These are phyloP conservation scores for Noturus placidus DNA, from an alignment of 2,113 vertebrate species.

Conservation along the genomic window DNA sequence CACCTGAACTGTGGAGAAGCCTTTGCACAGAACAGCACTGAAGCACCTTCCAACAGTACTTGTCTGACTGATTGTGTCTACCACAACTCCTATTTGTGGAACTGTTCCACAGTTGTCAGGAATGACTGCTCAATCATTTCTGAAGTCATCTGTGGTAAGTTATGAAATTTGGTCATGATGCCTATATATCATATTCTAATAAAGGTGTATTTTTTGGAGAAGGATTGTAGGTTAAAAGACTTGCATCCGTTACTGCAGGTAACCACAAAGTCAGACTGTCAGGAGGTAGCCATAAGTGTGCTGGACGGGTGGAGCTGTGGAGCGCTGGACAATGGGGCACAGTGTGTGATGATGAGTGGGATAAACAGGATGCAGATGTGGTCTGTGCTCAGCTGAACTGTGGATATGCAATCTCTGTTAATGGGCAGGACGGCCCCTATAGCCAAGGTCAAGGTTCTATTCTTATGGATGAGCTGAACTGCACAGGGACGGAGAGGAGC, in stretches of 20 bases:
- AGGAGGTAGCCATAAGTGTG: slow-evolving; percentile 61
- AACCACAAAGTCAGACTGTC: slow-evolving; percentile 50
- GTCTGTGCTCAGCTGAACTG: slow-evolving; percentile 71
- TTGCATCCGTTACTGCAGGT: slow-evolving; percentile 51
- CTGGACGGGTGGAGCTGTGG: slow-evolving; percentile 73
- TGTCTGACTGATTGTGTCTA: slow-evolving; percentile 62
- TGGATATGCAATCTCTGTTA: slow-evolving; percentile 64
- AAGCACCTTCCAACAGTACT: not conserved
- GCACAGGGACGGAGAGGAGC: slow-evolving; percentile 65
- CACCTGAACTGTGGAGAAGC: slow-evolving; percentile 54
- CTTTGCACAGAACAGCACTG: not conserved
- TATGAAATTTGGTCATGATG: not conserved
- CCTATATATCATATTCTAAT: not conserved
- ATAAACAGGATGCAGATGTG: slow-evolving; percentile 60
- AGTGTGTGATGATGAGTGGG: slow-evolving; percentile 73
- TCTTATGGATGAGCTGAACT: slow-evolving; percentile 69
- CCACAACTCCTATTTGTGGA: slow-evolving; percentile 49
- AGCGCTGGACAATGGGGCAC: slow-evolving; percentile 60
- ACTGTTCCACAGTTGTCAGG: slow-evolving; percentile 54
- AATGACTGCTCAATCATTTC: slow-evolving; percentile 46
- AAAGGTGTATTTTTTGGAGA: not conserved
- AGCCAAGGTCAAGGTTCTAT: slow-evolving; percentile 62
- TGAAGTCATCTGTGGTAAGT: slow-evolving; percentile 42
- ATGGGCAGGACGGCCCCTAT: slow-evolving; percentile 60
- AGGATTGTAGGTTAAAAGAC: not conserved